Base-by-base conservation (phyloP, 2,113 vertebrate genomes). In the Todiramphus chloris region DNA sequence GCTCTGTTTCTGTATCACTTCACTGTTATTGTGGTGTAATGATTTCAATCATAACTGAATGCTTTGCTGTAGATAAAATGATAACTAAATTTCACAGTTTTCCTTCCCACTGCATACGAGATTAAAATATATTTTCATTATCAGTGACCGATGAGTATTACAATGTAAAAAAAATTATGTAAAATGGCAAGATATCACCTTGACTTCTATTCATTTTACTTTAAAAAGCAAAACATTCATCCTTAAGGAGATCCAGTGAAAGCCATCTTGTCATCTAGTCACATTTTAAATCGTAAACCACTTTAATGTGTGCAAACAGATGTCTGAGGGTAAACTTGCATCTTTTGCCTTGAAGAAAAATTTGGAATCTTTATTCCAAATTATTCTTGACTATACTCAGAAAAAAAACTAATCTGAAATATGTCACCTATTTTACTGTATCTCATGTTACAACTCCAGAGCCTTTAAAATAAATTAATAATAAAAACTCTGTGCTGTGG, bases 301-400 rank as follows among this genome's bases (percentile, higher is more conserved):
- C 11, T 70, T 72, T n/a, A 50, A 24, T 20, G 13, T 19, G 6
- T 66, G 10, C 30, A 68, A 53, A 3, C 8, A 83, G 20, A 43
- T n/a, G 1, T 37, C 35, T 64, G 37, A 28, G 7, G 16, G 19
- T 43, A 81, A 78, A 84, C 6, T 33, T 62, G 13, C 9, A 70
- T 24, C 28, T 58, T 2, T 20, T 50, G 48, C 48, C 23, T 4
- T 0, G 0, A 83, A 74, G 16, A 44, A 58, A 74, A 64, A 44
- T 18, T 20, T 41, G 23, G 27, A 60, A 37, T 13, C 1, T 83
- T 50, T 66, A 33, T 88, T 76, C 21, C 1, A 4, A 17, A 73
- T 73, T 77, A 21, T 68, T 79, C 30, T 78, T 83, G 20, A 39
- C 8, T 69, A 28, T 43, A 68, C 18, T 64, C 18, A n/a, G 31